phyloP scores from a whole-genome alignment of 2,888 invertebrate species.

The Cosmia trapezina region DNA sequence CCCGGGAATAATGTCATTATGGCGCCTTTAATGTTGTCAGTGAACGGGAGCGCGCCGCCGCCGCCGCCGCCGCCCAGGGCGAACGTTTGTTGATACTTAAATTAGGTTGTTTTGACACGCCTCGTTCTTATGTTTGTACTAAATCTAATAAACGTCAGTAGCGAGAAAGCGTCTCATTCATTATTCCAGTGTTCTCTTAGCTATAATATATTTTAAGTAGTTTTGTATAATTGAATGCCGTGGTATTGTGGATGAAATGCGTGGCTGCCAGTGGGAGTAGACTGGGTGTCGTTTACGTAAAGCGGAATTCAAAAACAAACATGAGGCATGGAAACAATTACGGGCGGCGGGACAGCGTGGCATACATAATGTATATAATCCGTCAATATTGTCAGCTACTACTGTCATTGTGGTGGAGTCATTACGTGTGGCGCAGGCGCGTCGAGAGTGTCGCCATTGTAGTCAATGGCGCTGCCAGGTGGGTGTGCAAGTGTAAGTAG shows the following conservation, averaged over 20 bases:
- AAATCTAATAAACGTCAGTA: constrained; percentile 89
- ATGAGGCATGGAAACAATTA: constrained; percentile 78
- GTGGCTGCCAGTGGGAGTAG: constrained; percentile 41
- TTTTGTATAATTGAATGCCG: constrained; percentile 68
- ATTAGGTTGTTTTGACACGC: constrained; percentile 90
- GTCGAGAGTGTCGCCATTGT: constrained; percentile 83
- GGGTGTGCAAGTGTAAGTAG: constrained; percentile 88
- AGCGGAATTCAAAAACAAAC: constrained; percentile 72
- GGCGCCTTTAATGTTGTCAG: constrained; percentile 90
- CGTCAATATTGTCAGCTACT: constrained; percentile 86
- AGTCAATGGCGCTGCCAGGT: constrained; percentile 87
- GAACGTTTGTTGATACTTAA: constrained; percentile 91
- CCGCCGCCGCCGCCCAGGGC: constrained; percentile 87
- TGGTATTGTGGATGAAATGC: constrained; percentile 60
- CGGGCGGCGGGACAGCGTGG: constrained; percentile 71
- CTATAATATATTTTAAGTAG: constrained; percentile 75
- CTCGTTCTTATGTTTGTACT: constrained; percentile 89
- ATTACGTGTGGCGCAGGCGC: constrained; percentile 81
- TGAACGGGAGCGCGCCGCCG: constrained; percentile 80
- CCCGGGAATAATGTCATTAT: constrained; percentile 90
- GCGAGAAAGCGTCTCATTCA: constrained; percentile 82
- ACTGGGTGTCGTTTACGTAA: constrained; percentile 66
- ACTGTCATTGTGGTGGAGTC: constrained; percentile 82
- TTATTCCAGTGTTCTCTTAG: constrained; percentile 76
- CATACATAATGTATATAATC: constrained; percentile 84